Conservation (phyloP, 1,140 invertebrate species). For the Drosophila arawakana region DNA sequence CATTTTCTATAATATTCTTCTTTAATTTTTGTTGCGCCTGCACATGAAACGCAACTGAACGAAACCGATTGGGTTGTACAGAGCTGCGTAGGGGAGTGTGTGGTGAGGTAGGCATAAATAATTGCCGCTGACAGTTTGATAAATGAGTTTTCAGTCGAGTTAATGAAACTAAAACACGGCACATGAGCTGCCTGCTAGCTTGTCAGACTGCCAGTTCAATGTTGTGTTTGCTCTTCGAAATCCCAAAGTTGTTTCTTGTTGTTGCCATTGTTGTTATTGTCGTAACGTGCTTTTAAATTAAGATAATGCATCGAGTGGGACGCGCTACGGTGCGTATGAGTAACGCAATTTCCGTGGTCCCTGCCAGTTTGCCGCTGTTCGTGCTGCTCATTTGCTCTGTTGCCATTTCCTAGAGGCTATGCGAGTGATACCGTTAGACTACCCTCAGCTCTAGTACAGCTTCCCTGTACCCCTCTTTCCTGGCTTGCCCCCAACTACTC, state of each 20-base stretch:
- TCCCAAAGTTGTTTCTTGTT: background rate
- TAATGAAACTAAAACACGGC: conserved; percentile 79
- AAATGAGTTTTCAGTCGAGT: conserved; percentile 74
- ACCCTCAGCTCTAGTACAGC: background rate
- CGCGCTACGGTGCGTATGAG: conserved; percentile 72
- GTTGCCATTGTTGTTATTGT: conserved; percentile 3
- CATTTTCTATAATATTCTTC: conserved; percentile 64
- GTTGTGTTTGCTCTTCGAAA: conserved; percentile 17
- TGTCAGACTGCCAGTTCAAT: conserved; percentile 11
- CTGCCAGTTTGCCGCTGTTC: conserved; percentile 16
- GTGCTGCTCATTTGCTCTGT: background rate
- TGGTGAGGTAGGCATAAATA: conserved; percentile 59
- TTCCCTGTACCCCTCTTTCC: background rate
- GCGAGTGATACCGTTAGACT: background rate
- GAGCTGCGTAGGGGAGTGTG: background rate
- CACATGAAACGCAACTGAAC: conserved; percentile 28
- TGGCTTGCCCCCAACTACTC: background rate
- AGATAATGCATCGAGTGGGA: conserved; percentile 66
- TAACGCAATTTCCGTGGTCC: conserved; percentile 63
- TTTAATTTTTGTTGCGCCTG: conserved; percentile 29
- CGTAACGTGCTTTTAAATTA: conserved; percentile 69
- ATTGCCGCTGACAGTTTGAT: conserved; percentile 78
- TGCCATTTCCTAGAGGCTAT: conserved; percentile 53
- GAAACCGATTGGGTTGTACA: background rate
- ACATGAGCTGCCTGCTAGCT: conserved; percentile 42